Conservation (phyloP, 2,113 vertebrate species). For the Calidris pugnax region DNA sequence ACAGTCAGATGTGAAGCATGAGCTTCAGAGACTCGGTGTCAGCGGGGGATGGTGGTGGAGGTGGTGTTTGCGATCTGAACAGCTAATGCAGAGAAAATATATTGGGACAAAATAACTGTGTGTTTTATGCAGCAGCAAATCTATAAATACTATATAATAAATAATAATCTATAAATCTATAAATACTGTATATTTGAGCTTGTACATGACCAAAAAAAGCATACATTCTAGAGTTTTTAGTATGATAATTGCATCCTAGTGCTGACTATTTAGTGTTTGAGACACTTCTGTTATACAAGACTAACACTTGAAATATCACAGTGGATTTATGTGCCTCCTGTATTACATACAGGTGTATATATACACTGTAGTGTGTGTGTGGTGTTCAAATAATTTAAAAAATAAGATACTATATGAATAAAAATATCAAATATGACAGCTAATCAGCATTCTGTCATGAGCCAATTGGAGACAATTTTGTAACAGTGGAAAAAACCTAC, state of each 20-base stretch:
- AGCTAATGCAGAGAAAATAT: neutral
- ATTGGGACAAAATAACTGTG: neutral
- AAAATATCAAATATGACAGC: neutral
- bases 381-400: neutral
- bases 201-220: neutral
- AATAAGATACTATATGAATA: neutral
- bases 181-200: neutral
- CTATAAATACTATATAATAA: neutral
- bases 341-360: too few relatives aligned
- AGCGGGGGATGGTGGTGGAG: neutral
- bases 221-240: rapidly evolving
- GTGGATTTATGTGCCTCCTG: neutral
- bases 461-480: neutral
- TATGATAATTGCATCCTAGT: neutral
- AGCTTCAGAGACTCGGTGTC: neutral
- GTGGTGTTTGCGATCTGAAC: neutral
- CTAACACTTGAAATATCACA: rapidly evolving
- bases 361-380: neutral
- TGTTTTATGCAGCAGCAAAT: neutral
- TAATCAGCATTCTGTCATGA: neutral
- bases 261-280: neutral
- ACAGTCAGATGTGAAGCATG: neutral
- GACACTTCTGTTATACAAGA: neutral
- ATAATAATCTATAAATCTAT: neutral
- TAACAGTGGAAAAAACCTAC: neutral